phyloP scores from a whole-genome alignment of 2,113 vertebrate genomes.

The Trichomycterus rosablanca region DNA sequence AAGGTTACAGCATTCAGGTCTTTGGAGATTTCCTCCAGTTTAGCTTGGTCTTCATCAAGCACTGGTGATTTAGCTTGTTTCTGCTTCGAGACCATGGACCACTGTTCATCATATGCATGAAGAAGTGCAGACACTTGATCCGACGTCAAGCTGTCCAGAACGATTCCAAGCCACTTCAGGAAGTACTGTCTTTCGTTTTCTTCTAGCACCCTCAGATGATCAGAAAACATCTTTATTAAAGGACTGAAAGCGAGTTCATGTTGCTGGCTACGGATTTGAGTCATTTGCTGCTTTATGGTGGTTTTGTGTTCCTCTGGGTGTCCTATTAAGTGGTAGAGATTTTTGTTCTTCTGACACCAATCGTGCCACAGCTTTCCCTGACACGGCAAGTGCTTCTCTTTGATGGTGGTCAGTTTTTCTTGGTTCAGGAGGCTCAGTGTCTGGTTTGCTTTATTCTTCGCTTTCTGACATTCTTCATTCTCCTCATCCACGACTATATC shows the following conservation, averaged over 20 bases:
- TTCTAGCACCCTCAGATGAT: background rate
- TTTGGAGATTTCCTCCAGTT: slow-evolving; percentile 52
- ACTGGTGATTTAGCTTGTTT: background rate
- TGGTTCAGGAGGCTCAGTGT: background rate
- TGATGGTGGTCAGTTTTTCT: slow-evolving; percentile 3
- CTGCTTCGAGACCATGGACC: slow-evolving; percentile 54
- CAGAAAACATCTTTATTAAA: slow-evolving; percentile 33
- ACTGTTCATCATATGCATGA: slow-evolving; percentile 45
- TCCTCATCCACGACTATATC: slow-evolving; percentile 14
- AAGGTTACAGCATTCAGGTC: slow-evolving; percentile 53
- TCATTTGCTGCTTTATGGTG: slow-evolving; percentile 54
- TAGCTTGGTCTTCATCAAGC: background rate
- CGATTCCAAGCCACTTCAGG: slow-evolving; percentile 61
- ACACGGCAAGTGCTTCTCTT: slow-evolving; percentile 13
- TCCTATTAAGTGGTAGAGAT: slow-evolving; percentile 52
- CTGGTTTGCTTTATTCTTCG: slow-evolving; percentile 16
- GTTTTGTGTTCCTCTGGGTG: slow-evolving; percentile 50
- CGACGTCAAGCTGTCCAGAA: slow-evolving; percentile 50
- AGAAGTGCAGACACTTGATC: slow-evolving; percentile 34
- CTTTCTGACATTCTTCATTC: slow-evolving; percentile 9
- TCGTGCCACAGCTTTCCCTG: slow-evolving; percentile 24
- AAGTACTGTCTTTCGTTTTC: slow-evolving; percentile 56
- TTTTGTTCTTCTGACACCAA: slow-evolving; percentile 27
- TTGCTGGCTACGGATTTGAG: slow-evolving; percentile 54
- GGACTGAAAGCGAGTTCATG: background rate